These are phyloP conservation scores for Labeo catla DNA, from an alignment of 2,113 vertebrate genomes.

Conservation along the genomic window DNA sequence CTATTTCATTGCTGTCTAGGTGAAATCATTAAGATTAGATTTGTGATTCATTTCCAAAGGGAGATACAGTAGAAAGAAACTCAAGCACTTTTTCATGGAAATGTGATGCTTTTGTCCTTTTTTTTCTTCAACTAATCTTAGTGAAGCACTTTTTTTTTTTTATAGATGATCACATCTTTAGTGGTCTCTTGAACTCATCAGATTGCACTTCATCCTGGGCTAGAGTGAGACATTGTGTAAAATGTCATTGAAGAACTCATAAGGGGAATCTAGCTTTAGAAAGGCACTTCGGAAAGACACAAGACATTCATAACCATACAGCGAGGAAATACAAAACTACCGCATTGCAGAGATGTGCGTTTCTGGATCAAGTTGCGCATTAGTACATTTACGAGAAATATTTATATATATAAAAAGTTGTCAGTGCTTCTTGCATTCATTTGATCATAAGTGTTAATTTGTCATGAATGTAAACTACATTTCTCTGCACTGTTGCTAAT, in stretches of 20 bases:
- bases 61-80: not conserved
- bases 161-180: not conserved
- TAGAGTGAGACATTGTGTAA: not conserved
- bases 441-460: not conserved
- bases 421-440: conserved; percentile 6
- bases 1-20: not conserved
- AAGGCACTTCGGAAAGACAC: not conserved
- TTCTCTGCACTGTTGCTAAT: conserved; percentile 6
- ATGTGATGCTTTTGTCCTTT: not conserved
- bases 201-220: not conserved
- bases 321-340: not conserved
- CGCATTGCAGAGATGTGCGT: not conserved
- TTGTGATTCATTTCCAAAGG: not conserved
- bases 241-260: not conserved
- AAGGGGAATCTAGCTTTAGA: not conserved
- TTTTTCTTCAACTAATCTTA: not conserved
- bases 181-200: not conserved
- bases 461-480: not conserved
- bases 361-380: not conserved
- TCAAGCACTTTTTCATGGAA: not conserved
- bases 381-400: not conserved
- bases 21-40: not conserved
- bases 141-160: not conserved
- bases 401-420: not conserved
- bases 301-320: not conserved